Conservation (phyloP, 2,888 invertebrate species). For the Synergus itoensis region DNA sequence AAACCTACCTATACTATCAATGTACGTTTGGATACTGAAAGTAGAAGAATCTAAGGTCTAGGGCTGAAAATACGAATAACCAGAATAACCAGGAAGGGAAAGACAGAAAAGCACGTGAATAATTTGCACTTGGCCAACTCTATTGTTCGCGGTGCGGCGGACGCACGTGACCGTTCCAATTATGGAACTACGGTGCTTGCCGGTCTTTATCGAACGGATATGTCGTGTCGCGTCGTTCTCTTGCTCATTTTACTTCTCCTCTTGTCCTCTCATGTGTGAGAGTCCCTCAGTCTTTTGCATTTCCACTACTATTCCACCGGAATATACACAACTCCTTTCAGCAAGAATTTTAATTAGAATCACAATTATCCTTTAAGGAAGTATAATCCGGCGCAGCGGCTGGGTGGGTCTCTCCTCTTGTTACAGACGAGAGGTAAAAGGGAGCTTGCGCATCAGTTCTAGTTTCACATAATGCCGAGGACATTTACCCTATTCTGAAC, state of each 20-base stretch:
- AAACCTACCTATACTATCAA: too few species aligned
- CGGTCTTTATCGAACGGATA: conserved; percentile 48
- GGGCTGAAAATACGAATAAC: background rate
- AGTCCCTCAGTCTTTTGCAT: background rate
- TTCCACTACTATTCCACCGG: conserved; percentile 10
- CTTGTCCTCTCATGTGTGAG: conserved; percentile 54
- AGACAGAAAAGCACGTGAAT: conserved; percentile 68
- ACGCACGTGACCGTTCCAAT: conserved; percentile 76
- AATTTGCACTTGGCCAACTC: conserved; percentile 76
- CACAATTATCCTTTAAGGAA: conserved; percentile 70
- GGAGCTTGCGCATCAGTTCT: conserved; percentile 42
- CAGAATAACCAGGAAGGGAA: conserved; percentile 42
- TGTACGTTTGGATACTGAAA: too few species aligned
- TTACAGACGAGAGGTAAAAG: conserved; percentile 31
- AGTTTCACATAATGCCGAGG: conserved; percentile 53
- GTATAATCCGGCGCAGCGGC: conserved; percentile 61
- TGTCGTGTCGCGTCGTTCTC: conserved; percentile 42
- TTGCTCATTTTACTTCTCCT: conserved; percentile 62
- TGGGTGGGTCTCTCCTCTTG: conserved; percentile 12
- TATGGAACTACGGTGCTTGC: conserved; percentile 67
- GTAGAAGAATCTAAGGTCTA: background rate
- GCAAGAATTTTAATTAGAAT: conserved; percentile 75
- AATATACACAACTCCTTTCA: conserved; percentile 59
- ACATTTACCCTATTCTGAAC: conserved; percentile 32
- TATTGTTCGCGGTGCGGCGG: conserved; percentile 69